These are phyloP conservation scores for Vireo griseus DNA, from an alignment of 2,797 vertebrate genomes.

Conservation along the genomic window DNA sequence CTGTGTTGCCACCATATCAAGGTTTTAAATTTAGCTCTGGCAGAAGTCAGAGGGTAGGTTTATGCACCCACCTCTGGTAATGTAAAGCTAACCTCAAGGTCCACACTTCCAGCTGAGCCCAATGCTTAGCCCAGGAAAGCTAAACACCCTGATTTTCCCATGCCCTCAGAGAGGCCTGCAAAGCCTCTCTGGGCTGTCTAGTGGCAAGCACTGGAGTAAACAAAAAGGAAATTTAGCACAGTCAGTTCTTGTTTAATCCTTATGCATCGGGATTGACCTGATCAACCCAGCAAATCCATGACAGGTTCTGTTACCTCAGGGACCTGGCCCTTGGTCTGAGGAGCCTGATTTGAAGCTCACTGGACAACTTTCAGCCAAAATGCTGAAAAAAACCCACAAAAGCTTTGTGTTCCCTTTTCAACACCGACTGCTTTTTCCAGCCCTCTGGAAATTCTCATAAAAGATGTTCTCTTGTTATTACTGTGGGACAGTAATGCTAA, in stretches of 20 bases:
- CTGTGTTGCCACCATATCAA: neutral
- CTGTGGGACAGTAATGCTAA: neutral
- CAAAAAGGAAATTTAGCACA: neutral
- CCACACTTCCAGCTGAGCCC: neutral
- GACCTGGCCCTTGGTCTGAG: neutral
- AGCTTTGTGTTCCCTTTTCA: neutral
- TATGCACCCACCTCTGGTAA: rapidly evolving
- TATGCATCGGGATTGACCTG: neutral
- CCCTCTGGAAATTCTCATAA: neutral
- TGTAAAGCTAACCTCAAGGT: neutral
- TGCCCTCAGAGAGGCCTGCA: neutral
- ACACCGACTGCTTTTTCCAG: neutral
- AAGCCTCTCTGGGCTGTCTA: neutral
- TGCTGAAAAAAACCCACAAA: too few species aligned
- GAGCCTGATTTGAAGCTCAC: neutral
- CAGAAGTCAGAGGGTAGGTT: neutral
- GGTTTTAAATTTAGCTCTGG: conserved; percentile 12
- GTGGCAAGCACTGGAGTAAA: neutral
- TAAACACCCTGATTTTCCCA: neutral
- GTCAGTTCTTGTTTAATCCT: neutral
- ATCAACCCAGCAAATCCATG: neutral
- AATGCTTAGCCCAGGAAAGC: neutral
- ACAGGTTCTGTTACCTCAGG: neutral
- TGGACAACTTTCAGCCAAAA: neutral
- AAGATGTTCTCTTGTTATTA: neutral